These are phyloP conservation scores for Ailurus styani DNA, from an alignment of 2,113 vertebrate genomes.

Conservation along the genomic window DNA sequence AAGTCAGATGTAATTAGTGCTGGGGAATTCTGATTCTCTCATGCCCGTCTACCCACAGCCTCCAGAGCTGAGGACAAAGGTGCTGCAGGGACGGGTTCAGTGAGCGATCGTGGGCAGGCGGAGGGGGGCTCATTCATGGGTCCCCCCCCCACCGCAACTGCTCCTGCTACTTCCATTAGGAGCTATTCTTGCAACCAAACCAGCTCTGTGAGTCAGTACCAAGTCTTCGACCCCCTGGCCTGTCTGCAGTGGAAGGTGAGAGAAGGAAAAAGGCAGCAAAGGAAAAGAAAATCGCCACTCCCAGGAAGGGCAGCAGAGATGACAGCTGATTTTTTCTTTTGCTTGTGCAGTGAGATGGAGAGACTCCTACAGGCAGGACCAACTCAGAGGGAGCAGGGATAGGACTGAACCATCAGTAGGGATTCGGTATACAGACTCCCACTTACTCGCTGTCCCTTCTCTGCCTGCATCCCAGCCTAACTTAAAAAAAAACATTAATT, in stretches of 20 bases:
- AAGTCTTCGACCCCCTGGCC: neutral
- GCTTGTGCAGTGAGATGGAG: neutral
- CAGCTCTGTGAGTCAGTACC: fast-evolving
- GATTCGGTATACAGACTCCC: fast-evolving
- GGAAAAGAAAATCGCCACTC: neutral
- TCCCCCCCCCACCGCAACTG: fast-evolving
- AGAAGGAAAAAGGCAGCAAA: neutral
- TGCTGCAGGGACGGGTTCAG: neutral
- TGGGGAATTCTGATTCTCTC: neutral
- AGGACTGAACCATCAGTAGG: neutral
- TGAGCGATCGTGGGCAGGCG: neutral
- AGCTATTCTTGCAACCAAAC: fast-evolving
- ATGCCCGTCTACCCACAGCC: neutral
- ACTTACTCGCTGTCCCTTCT: fast-evolving
- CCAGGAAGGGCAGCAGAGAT: neutral
- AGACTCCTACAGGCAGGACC: neutral
- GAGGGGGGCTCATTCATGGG: neutral
- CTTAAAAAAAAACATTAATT: neutral
- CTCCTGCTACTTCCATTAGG: fast-evolving
- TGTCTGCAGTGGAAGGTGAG: neutral
- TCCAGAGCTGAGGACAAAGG: neutral
- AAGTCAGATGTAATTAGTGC: neutral
- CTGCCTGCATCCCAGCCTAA: neutral
- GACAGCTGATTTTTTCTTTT: neutral
- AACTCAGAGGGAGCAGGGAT: too few relatives aligned